phyloP scores from a whole-genome alignment of 2,113 vertebrate genomes.

The Hemibates koningsi region DNA sequence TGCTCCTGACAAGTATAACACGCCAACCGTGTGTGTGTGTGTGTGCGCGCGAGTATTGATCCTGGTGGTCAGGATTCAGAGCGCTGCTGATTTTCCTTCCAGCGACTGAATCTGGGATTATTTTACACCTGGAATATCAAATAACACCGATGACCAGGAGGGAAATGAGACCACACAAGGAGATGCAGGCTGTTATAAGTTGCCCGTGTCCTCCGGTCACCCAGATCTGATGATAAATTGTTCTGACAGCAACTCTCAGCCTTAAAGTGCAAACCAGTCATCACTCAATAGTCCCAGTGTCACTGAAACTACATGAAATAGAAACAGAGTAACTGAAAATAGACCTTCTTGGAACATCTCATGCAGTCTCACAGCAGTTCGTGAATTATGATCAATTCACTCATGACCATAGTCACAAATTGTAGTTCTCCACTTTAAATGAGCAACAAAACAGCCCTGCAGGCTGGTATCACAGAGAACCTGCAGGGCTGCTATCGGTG shows the following conservation, averaged over 20 bases:
- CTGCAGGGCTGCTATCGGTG: background rate
- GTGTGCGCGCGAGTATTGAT: background rate
- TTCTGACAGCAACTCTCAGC: background rate
- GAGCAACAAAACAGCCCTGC: background rate
- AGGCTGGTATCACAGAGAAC: background rate
- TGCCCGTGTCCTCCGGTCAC: background rate
- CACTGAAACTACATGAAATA: background rate
- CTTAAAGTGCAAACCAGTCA: background rate
- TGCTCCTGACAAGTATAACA: background rate
- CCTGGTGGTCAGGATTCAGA: background rate
- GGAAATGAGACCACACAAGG: background rate
- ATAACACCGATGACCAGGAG: background rate
- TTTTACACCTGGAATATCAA: slow-evolving; percentile 4
- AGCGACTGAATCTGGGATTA: slow-evolving; percentile 1
- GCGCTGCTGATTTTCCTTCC: background rate
- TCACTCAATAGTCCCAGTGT: background rate
- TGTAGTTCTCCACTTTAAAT: background rate
- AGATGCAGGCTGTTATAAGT: background rate
- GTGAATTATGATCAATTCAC: background rate
- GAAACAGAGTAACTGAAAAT: background rate
- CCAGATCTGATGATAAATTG: background rate
- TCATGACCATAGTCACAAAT: background rate
- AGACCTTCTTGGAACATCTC: background rate
- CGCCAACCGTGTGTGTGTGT: background rate
- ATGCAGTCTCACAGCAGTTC: background rate